Evolutionary conservation across 1,140 invertebrate species (phyloP).

Genomic region (Forficula auricularia): DNA sequence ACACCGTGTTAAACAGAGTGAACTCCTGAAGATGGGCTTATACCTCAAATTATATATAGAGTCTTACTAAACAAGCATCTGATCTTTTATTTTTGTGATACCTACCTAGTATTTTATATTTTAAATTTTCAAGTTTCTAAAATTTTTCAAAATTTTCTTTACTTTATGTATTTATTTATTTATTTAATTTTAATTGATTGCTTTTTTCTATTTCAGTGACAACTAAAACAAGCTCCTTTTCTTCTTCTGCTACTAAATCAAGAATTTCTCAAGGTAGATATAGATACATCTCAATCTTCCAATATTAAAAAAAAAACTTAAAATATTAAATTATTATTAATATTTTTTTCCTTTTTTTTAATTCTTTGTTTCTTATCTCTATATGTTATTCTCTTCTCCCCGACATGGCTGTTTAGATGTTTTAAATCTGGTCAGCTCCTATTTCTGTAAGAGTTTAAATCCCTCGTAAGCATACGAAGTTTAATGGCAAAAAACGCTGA

Average conservation of each 20-base stretch:
- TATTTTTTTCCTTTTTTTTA: not conserved
- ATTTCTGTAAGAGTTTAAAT: constrained; percentile 11
- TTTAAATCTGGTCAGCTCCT: constrained; percentile 13
- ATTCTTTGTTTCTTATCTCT: not conserved
- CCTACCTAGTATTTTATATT: no score
- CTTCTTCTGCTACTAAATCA: constrained; percentile 9
- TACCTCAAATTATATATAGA: no score
- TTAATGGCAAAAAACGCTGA: not conserved
- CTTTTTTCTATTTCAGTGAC: constrained; percentile 13
- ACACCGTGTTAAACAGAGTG: no score
- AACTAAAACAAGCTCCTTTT: constrained; percentile 11
- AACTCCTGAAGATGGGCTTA: no score
- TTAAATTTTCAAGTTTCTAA: no score
- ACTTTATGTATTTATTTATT: no score
- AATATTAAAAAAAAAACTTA: not conserved
- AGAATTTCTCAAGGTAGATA: constrained; percentile 18
- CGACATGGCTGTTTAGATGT: constrained; percentile 5
- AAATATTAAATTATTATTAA: not conserved
- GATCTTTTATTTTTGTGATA: no score
- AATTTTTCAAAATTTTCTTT: no score
- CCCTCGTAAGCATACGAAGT: not conserved
- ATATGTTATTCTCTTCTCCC: not conserved
- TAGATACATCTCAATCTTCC: not conserved
- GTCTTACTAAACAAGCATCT: no score
- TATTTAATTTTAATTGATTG: not conserved